Evolutionary conservation across 2,113 vertebrate species (phyloP).

Genomic region (Hippocampus zosterae): DNA sequence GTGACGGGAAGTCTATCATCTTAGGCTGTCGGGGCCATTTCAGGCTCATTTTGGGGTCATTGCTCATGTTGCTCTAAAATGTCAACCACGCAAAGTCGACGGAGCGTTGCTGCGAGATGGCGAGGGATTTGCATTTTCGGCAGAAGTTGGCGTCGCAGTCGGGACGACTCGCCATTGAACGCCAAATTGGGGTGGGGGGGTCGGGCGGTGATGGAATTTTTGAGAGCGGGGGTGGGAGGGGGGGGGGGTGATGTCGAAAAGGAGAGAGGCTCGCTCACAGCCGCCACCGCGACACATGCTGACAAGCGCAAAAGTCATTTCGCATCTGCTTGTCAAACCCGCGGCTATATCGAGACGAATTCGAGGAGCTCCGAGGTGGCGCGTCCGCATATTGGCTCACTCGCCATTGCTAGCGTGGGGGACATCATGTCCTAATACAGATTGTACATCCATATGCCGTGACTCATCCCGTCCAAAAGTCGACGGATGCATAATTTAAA

Average conservation of each 20-base stretch:
- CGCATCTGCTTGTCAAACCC: slow-evolving; percentile 11
- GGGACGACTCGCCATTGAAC: background rate
- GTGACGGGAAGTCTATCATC: background rate
- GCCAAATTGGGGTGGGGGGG: background rate
- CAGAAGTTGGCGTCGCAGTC: too few species aligned
- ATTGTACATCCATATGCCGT: background rate
- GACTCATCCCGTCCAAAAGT: background rate
- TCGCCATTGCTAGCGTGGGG: background rate
- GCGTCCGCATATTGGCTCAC: background rate
- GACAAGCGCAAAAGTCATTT: background rate
- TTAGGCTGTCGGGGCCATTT: too few species aligned
- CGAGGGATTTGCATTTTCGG: too few species aligned
- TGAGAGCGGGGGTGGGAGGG: background rate
- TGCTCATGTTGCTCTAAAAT: too few species aligned
- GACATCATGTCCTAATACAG: background rate
- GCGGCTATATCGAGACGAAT: slow-evolving; percentile 5
- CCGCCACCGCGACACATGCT: slow-evolving; percentile 1
- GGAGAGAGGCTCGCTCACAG: background rate
- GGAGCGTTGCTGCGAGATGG: too few species aligned
- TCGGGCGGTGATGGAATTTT: background rate
- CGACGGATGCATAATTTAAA: slow-evolving; percentile 2
- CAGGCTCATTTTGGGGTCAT: too few species aligned
- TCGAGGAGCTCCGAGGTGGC: background rate
- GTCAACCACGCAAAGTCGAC: background rate
- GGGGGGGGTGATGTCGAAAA: background rate